phyloP scores from a whole-genome alignment of 2,113 vertebrate species.

The Emydura subglobosa region DNA sequence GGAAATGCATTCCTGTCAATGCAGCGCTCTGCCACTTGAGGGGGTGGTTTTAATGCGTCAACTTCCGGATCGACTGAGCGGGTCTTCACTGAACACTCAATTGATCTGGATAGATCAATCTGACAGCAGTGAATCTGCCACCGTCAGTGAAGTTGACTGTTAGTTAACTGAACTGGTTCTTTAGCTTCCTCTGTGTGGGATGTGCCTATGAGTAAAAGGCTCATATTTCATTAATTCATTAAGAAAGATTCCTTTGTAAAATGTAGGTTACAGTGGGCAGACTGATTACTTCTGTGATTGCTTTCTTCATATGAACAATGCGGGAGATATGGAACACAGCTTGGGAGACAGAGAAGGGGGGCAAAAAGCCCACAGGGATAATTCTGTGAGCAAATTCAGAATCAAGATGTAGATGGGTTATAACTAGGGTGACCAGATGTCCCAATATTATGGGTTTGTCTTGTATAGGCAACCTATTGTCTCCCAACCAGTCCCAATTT shows the following conservation, averaged over 20 bases:
- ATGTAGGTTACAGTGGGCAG: not conserved
- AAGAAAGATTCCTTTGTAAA: not conserved
- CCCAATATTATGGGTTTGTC: not conserved
- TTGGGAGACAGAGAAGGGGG: not conserved
- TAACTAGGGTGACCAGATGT: not conserved
- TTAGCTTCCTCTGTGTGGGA: not conserved
- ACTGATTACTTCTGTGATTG: not conserved
- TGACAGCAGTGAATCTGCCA: no score
- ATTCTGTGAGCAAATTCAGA: not conserved
- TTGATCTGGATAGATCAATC: no score
- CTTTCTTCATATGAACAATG: rapidly evolving
- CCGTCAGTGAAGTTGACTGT: not conserved
- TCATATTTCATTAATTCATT: not conserved
- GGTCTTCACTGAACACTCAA: no score
- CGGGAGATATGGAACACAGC: not conserved
- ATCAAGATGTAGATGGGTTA: not conserved
- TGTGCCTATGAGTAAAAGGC: not conserved
- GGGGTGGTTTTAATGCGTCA: no score
- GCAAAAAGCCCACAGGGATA: not conserved
- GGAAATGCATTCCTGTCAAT: no score
- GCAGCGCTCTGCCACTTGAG: no score
- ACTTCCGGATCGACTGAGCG: no score
- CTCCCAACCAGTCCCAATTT: not conserved
- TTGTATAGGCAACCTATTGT: not conserved
- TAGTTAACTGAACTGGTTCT: not conserved